Percentiles rank a stretch among this genome's conserved stretches.
Conservation (phyloP, 2,113 vertebrate genomes). For the Anseranas semipalmata region DNA sequence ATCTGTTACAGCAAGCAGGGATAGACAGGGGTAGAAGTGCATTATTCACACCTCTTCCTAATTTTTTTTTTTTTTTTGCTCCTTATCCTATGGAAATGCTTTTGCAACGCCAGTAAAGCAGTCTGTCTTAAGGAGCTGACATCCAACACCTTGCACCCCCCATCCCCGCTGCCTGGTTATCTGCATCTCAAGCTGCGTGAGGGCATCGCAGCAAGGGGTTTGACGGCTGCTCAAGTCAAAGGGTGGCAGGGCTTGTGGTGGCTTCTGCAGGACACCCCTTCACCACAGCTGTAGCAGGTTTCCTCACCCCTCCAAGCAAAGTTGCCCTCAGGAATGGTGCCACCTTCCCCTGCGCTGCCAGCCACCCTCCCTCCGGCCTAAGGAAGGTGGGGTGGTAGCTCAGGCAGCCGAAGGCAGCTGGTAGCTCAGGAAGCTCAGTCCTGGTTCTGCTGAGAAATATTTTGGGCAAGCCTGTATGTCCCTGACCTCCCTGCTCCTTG, state of each 20-base stretch:
- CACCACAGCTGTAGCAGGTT: accelerated
- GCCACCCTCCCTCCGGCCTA: accelerated
- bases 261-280: neutral
- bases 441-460: neutral
- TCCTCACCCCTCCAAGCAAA: neutral
- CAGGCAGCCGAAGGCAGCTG: neutral
- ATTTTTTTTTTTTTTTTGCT: slow-evolving; percentile 63
- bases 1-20: slow-evolving; percentile 26
- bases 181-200: accelerated
- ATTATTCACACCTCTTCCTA: slow-evolving; percentile 58
- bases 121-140: neutral
- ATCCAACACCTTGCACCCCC: neutral
- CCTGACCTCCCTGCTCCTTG: accelerated
- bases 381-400: neutral
- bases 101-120: neutral
- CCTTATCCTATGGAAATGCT: neutral
- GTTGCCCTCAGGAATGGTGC: neutral
- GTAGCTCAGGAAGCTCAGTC: neutral
- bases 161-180: too few species aligned
- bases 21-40: slow-evolving; percentile 33
- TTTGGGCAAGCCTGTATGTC: accelerated
- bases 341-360: neutral
- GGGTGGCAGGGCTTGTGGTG: accelerated
- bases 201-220: neutral
- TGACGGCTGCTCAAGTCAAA: accelerated